phyloP scores from a whole-genome alignment of 2,797 vertebrate species.

The Pipistrellus pygmaeus region DNA sequence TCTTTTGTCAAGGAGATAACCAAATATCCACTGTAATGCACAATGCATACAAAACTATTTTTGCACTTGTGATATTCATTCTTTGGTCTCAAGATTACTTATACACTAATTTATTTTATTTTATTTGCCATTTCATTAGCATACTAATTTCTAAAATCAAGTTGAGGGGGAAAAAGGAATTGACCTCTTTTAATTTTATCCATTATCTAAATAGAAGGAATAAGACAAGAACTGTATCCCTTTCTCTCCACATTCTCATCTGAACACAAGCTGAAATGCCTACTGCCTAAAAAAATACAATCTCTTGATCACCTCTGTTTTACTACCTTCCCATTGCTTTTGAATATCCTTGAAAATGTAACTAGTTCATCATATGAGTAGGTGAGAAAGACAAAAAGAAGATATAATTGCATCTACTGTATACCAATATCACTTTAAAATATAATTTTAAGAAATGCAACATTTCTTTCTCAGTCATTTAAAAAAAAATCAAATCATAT shows the following conservation, averaged over 20 bases:
- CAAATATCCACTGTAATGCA: neutral
- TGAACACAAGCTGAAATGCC: slow-evolving; percentile 17
- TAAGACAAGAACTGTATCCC: neutral
- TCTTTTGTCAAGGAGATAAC: neutral
- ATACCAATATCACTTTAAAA: neutral
- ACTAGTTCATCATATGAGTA: neutral
- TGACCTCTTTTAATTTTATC: too few relatives aligned
- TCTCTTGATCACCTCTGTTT: neutral
- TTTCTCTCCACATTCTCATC: neutral
- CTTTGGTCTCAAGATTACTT: neutral
- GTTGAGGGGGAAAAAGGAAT: neutral
- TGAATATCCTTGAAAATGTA: neutral
- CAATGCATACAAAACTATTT: neutral
- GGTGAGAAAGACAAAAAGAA: neutral
- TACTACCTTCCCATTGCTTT: neutral
- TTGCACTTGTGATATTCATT: neutral
- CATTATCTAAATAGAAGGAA: slow-evolving; percentile 26
- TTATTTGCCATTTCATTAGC: neutral
- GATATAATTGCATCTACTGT: neutral
- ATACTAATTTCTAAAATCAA: slow-evolving; percentile 22
- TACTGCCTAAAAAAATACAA: neutral
- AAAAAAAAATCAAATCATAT: neutral
- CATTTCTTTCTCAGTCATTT: neutral
- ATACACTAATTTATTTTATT: neutral
- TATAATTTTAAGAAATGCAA: neutral